Base-by-base conservation (phyloP, 2,888 invertebrate species). In the Hyalella azteca region DNA sequence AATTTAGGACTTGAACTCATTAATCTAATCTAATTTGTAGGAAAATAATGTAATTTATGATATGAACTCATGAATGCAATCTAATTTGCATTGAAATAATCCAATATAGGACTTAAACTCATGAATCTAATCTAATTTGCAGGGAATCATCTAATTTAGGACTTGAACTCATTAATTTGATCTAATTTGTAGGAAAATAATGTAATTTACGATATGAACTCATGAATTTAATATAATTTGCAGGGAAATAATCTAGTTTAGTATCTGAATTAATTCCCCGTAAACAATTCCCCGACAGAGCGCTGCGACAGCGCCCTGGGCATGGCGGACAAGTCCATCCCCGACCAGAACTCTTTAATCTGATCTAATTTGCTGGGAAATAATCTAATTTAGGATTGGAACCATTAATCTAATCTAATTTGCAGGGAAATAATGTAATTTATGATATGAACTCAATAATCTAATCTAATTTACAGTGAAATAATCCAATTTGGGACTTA, bases 301-400 rank as follows among this genome's bases (percentile, higher is more conserved):
- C 75, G 77, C 19, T 84, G 84, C 29, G 49, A 50, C 13, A 50
- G 26, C 15, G 82, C 80, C 26, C 77, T 84, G 50, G 84, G 84
- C 0, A 84, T 84, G 84, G 40, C 82, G 60, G 80, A 79, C 32
- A 80, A 78, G 13, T 60, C 26, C 26, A 84, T 96, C 87, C 92
- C 93, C 76, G 94, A 95, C 89, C 91, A 93, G 85, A 93, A 94
- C 85, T n/a, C n/a, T n/a, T n/a, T n/a, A n/a, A n/a, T n/a, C n/a
- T n/a, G n/a, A n/a, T n/a, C n/a, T n/a, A n/a, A n/a, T n/a, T n/a
- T n/a, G n/a, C n/a, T n/a, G n/a, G n/a, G n/a, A n/a, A n/a, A n/a
- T n/a, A n/a, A n/a, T n/a, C n/a, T n/a, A n/a, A n/a, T n/a, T n/a
- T n/a, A n/a, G n/a, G n/a, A n/a, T 15, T 4, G 49, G 22, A 3